Evolutionary conservation across 2,113 vertebrate species (phyloP).

Genomic region (Xiphophorus couchianus): DNA sequence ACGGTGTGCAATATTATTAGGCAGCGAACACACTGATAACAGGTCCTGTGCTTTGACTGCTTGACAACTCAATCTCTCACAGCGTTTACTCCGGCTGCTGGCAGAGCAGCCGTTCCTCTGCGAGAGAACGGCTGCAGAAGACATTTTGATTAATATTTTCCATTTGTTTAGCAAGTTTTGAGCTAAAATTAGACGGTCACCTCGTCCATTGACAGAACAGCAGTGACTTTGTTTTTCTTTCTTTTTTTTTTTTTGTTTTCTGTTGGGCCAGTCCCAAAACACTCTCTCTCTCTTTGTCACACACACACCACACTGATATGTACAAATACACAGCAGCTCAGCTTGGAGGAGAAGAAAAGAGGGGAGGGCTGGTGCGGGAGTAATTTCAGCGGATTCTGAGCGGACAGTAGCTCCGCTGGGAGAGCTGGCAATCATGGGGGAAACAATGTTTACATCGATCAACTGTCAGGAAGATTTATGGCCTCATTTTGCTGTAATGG

Average conservation of each 20-base stretch:
- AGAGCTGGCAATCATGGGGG: constrained; percentile 99
- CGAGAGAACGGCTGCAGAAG: constrained; percentile 76
- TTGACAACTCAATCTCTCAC: constrained; percentile 82
- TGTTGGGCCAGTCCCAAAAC: constrained; percentile 57
- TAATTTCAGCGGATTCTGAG: constrained; percentile 96
- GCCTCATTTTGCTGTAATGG: constrained; percentile 99
- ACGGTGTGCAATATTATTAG: constrained; percentile 77
- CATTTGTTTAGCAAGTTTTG: constrained; percentile 81
- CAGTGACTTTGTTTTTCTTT: constrained; percentile 83
- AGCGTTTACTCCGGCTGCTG: constrained; percentile 54
- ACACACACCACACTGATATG: constrained; percentile 48
- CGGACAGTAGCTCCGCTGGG: constrained; percentile 98
- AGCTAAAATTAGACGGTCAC: constrained; percentile 93
- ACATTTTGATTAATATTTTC: constrained; percentile 85
- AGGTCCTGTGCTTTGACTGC: constrained; percentile 73
- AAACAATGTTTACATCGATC: constrained; percentile 99
- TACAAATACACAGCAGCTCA: constrained; percentile 43
- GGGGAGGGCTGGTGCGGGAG: constrained; percentile 87
- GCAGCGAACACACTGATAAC: constrained; percentile 76
- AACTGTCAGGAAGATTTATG: constrained; percentile 99
- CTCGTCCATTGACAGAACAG: constrained; percentile 79
- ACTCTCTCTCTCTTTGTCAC: constrained; percentile 30
- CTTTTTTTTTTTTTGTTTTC: constrained; percentile 55
- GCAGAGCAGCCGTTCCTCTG: constrained; percentile 33
- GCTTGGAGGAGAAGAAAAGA: constrained; percentile 49